Evolutionary conservation across 2,113 vertebrate genomes (phyloP).

Genomic region (rat (Rattus norvegicus)): GRCr8 NC_086028.1:75604001-75604500

Average conservation of each 20-base stretch:
- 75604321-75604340: not conserved
- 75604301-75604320: not conserved
- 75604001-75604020: too few relatives aligned
- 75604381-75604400: not conserved
- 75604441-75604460: not conserved
- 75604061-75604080: too few relatives aligned
- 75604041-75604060: too few relatives aligned
- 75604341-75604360: not conserved
- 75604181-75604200: too few relatives aligned
- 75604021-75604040: too few relatives aligned
- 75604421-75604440: not conserved
- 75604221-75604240: not conserved
- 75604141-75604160: too few relatives aligned
- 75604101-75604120: too few relatives aligned
- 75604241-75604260: not conserved
- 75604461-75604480: not conserved
- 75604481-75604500: conserved; percentile 47
- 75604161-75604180: too few relatives aligned
- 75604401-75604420: not conserved
- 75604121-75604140: too few relatives aligned
- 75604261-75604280: not conserved
- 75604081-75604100: too few relatives aligned
- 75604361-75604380: not conserved
- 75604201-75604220: not conserved
- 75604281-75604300: not conserved